Evolutionary conservation across 2,888 invertebrate genomes (phyloP), one percentile per base, ranked within the genome.

Genomic region (Nebria brevicollis): DNA sequence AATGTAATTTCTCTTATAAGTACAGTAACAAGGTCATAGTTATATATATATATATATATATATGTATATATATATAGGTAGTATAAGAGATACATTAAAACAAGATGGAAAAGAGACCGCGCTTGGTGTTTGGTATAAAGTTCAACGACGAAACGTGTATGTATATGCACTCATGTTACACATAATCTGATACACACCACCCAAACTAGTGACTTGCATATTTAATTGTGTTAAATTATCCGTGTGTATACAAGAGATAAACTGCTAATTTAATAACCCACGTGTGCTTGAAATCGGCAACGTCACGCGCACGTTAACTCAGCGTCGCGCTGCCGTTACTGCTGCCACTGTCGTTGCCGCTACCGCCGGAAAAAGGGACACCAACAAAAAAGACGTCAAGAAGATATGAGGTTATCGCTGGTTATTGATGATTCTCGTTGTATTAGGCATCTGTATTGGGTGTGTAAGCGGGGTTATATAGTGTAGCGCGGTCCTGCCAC

Each of bases 221-320:
- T 86, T 85, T 86, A 86, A 86, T 86, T 86, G 86, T 86, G 86
- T 86, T 86, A 86, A 86, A 86, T 86, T 86, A 85, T 84, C 86
- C 85, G 85, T 85, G 84, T 86, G 85, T 84, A 84, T 83, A 54
- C 54, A 54, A 85, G 86, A 86, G 86, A 81, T 81, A 81, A 86
- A 86, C 86, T 84, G 84, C 84, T 86, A 86, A 86, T 86, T 86
- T 86, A 86, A 86, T 86, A 86, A 86, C 83, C 8, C 54, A 54
- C 54, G 54, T 54, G 83, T 83, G 84, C 83, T 84, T 85, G 83
- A 84, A 85, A 85, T 84, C 83, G 84, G 85, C 84, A 81, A 81
- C 84, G 85, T 85, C 85, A 85, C 75, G 75, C 68, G 79, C 75
- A 64, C 68, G 76, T 72, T 70, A 20, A 20, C 25, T 13, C 13